These are phyloP conservation scores for Prosapia bicincta DNA, from an alignment of 2,888 invertebrate species.

Conservation along the genomic window DNA sequence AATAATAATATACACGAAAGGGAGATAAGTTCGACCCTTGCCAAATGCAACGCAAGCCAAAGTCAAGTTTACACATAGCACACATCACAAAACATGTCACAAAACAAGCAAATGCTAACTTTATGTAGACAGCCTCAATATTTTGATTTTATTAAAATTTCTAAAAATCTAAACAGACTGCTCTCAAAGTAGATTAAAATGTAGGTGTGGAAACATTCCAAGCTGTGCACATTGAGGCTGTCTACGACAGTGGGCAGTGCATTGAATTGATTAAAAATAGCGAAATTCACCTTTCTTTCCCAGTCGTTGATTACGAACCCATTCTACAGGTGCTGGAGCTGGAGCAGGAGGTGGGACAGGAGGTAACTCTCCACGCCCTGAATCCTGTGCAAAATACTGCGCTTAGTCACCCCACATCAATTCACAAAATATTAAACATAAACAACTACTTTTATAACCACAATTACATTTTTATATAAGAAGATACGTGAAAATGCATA, in stretches of 20 bases:
- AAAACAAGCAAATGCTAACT: neutral
- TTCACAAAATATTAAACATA: no score
- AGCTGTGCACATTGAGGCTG: neutral
- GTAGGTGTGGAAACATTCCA: neutral
- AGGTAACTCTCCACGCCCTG: conserved; percentile 10
- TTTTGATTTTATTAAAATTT: neutral
- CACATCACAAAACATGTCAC: neutral
- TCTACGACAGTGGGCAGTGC: neutral
- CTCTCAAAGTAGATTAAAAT: neutral
- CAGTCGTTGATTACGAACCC: conserved; percentile 82
- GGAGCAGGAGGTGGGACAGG: conserved; percentile 47
- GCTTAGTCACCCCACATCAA: no score
- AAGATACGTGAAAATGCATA: no score
- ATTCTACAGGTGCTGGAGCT: conserved; percentile 68
- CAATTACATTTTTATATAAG: no score
- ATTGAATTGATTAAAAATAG: conserved; percentile 66
- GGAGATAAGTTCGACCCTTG: neutral
- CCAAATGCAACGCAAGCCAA: neutral
- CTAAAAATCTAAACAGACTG: neutral
- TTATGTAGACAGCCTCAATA: neutral
- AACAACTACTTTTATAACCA: no score
- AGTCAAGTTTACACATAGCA: neutral
- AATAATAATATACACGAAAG: neutral
- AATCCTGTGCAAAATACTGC: neutral
- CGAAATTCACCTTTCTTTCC: conserved; percentile 95